phyloP scores from a whole-genome alignment of 2,888 invertebrate genomes.

The Catonia carolina region DNA sequence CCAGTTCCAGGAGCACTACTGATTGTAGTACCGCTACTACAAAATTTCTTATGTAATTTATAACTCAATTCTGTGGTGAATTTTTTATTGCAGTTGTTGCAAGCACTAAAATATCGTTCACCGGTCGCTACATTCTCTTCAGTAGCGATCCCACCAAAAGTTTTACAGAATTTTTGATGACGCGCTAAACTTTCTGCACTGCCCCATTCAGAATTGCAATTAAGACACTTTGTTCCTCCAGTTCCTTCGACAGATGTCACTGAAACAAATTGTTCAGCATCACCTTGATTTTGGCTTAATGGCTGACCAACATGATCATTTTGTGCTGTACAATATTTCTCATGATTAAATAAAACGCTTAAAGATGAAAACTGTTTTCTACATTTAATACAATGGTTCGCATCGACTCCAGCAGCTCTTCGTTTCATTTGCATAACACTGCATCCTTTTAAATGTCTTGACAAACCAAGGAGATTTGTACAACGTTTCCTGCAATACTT shows the following conservation, averaged over 20 bases:
- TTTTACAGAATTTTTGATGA: constrained; percentile 18
- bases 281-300: background rate
- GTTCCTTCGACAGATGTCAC: too few relatives aligned
- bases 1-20: background rate
- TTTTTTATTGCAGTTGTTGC: background rate
- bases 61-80: background rate
- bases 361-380: constrained; percentile 1
- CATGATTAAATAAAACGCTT: background rate
- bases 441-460: constrained; percentile 18
- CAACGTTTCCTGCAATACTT: constrained; percentile 23
- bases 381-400: background rate
- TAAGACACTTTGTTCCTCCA: constrained; percentile 6
- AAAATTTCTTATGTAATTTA: constrained; percentile 2
- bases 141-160: background rate
- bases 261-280: too few relatives aligned
- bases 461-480: constrained; percentile 19
- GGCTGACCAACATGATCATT: background rate
- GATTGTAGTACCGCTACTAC: background rate
- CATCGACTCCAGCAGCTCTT: background rate
- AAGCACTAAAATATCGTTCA: background rate
- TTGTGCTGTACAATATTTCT: background rate
- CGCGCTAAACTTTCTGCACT: constrained; percentile 16
- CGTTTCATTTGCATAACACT: background rate
- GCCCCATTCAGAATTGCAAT: constrained; percentile 13
- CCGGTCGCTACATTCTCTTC: too few relatives aligned